A percentile compares a stretch with the other conserved stretches of the same genome.
phyloP scores from a whole-genome alignment of 2,113 vertebrate genomes.

The Pelmatolapia mariae region DNA sequence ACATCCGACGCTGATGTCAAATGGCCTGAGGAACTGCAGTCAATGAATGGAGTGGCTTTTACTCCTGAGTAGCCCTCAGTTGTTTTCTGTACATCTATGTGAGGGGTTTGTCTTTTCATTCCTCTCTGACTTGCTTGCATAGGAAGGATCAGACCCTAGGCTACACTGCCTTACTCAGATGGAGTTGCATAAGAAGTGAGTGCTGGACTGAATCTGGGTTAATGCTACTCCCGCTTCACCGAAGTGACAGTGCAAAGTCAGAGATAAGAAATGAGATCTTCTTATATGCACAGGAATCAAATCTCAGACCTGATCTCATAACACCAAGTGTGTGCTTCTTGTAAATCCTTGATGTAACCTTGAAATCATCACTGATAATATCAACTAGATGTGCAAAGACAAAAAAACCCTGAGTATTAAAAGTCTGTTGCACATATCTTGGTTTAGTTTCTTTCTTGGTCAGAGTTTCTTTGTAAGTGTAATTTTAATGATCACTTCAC shows the following conservation, averaged over 20 bases:
- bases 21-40: not conserved
- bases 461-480: not conserved
- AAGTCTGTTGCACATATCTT: not conserved
- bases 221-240: constrained; percentile 10
- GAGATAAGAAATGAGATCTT: not conserved
- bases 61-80: not conserved
- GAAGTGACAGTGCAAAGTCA: not conserved
- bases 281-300: not conserved
- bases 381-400: not conserved
- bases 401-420: rapidly evolving
- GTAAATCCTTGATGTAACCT: not conserved
- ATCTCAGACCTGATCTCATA: not conserved
- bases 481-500: not conserved
- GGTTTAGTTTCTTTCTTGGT: not conserved
- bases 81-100: not conserved
- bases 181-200: constrained; percentile 25
- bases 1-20: not conserved
- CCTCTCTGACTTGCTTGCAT: not conserved
- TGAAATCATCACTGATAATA: not conserved
- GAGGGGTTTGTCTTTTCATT: not conserved
- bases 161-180: not conserved
- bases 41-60: not conserved
- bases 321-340: not conserved
- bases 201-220: constrained; percentile 26
- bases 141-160: not conserved